Conservation (phyloP, 2,888 invertebrate species). For the Nymphalis polychloros region DNA sequence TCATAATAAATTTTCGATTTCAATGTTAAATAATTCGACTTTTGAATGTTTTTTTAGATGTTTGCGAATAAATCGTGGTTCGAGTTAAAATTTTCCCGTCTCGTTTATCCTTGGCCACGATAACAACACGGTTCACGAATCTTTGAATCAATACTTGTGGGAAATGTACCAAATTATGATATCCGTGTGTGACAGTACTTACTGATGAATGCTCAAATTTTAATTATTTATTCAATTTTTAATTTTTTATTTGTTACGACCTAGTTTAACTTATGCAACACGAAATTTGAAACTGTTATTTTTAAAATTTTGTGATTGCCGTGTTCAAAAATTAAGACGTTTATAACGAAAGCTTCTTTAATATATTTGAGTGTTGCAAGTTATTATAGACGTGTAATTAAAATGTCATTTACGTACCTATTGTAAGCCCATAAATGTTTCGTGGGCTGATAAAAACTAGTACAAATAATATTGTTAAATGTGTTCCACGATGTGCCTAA, state of each 20-base stretch:
- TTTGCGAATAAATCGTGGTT: neutral
- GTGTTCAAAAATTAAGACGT: neutral
- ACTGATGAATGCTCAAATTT: slow-evolving; percentile 41
- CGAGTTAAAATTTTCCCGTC: neutral
- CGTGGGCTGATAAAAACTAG: slow-evolving; percentile 18
- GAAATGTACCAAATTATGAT: neutral
- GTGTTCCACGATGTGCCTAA: slow-evolving; percentile 32
- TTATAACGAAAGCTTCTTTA: neutral
- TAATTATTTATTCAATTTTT: slow-evolving; percentile 14
- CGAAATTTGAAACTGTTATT: slow-evolving; percentile 2
- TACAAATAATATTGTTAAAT: slow-evolving; percentile 24
- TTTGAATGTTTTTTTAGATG: too few species aligned
- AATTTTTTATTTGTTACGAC: slow-evolving; percentile 5
- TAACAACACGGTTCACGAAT: neutral
- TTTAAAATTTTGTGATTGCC: neutral
- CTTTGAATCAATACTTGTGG: neutral
- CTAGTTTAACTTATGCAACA: slow-evolving; percentile 1
- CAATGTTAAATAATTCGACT: too few species aligned
- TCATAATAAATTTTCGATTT: neutral
- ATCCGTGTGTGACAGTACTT: slow-evolving; percentile 35
- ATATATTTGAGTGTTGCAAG: neutral
- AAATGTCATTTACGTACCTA: neutral
- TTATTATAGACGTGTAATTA: neutral
- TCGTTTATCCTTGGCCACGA: neutral
- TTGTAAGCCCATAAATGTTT: neutral